Conservation (phyloP, 1,140 invertebrate species). For the Diabrotica undecimpunctata region DNA sequence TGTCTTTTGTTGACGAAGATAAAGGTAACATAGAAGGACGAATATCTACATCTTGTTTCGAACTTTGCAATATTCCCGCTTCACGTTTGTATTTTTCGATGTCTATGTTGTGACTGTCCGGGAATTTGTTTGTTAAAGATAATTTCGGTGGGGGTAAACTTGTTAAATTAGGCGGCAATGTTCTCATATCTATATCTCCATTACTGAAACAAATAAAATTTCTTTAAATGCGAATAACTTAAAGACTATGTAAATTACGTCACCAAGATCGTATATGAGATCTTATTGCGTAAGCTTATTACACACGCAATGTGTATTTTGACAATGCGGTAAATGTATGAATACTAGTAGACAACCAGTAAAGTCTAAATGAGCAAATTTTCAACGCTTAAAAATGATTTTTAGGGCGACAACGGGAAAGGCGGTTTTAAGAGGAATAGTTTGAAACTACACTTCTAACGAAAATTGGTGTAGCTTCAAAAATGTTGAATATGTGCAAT, state of each 20-base stretch:
- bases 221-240: conserved; percentile 14
- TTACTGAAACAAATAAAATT: conserved; percentile 33
- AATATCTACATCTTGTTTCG: conserved; percentile 35
- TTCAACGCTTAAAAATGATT: no score
- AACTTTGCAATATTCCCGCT: conserved; percentile 13
- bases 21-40: conserved; percentile 22
- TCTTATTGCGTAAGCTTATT: no score
- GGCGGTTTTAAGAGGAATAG: no score
- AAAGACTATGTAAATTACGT: conserved; percentile 6
- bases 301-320: no score
- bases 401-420: no score
- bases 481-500: no score
- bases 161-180: conserved; percentile 30
- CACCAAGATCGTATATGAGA: background rate
- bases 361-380: no score
- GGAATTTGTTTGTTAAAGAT: background rate
- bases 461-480: no score
- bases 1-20: conserved; percentile 38
- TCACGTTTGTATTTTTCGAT: conserved; percentile 25
- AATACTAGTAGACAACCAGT: no score
- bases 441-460: no score
- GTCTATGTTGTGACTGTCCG: conserved; percentile 13
- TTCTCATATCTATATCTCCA: conserved; percentile 46
- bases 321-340: no score
- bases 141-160: conserved; percentile 3